These are phyloP conservation scores for Hormaphis cornu DNA, from an alignment of 1,140 invertebrate genomes.

Conservation along the genomic window DNA sequence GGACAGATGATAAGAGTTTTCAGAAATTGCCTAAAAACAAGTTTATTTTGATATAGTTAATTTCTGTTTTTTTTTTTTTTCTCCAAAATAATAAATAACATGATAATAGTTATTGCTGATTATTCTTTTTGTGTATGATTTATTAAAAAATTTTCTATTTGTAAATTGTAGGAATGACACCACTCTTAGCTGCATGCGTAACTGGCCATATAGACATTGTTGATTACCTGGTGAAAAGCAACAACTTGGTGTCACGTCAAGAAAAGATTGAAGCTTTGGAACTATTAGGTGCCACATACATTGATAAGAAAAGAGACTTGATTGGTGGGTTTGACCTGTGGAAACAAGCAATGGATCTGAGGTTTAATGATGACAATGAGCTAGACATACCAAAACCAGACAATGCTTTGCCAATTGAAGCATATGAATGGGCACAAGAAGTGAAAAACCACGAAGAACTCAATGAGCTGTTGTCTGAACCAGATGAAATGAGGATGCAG, in stretches of 20 bases:
- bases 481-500: slow-evolving; percentile 94
- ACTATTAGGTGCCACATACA: slow-evolving; percentile 87
- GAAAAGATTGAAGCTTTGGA: slow-evolving; percentile 86
- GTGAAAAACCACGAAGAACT: slow-evolving; percentile 66
- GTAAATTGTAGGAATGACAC: slow-evolving; percentile 69
- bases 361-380: slow-evolving; percentile 46
- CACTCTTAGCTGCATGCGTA: slow-evolving; percentile 80
- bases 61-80: too few relatives aligned
- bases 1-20: too few relatives aligned
- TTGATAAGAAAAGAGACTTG: slow-evolving; percentile 94
- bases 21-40: too few relatives aligned
- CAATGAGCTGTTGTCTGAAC: slow-evolving; percentile 79
- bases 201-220: slow-evolving; percentile 84
- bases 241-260: slow-evolving; percentile 57
- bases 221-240: slow-evolving; percentile 69
- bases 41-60: too few relatives aligned
- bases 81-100: too few relatives aligned
- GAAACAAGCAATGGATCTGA: slow-evolving; percentile 78
- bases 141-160: slow-evolving; percentile 17
- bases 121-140: slow-evolving; percentile 1
- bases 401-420: slow-evolving; percentile 59
- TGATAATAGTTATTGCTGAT: too few relatives aligned
- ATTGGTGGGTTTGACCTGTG: slow-evolving; percentile 76
- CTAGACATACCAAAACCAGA: slow-evolving; percentile 54
- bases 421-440: slow-evolving; percentile 80